phyloP scores from a whole-genome alignment of 1,140 invertebrate genomes.

The Sitobion miscanthi region DNA sequence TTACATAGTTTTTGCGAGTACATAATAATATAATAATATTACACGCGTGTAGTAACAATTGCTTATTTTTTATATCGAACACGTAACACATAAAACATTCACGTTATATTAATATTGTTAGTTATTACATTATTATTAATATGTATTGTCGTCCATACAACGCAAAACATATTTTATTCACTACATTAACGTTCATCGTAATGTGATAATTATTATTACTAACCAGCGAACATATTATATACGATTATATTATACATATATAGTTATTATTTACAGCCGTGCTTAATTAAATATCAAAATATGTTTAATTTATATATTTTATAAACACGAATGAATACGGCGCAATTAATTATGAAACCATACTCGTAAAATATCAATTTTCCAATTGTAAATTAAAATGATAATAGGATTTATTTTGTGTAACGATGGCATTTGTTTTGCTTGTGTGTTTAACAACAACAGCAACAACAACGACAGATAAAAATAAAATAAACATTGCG shows the following conservation, averaged over 20 bases:
- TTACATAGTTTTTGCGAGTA: not conserved
- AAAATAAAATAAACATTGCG: not conserved
- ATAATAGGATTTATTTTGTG: constrained; percentile 37
- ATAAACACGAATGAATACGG: not conserved
- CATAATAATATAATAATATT: not conserved
- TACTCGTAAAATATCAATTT: constrained; percentile 22
- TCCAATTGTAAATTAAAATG: constrained; percentile 26
- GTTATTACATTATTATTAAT: not conserved
- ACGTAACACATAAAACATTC: not conserved
- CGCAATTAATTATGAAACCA: constrained; percentile 21
- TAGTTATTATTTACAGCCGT: not conserved
- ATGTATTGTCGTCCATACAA: not conserved
- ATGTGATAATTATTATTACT: not conserved
- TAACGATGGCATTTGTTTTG: not conserved
- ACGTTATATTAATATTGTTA: not conserved
- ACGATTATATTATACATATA: not conserved
- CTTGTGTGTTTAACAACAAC: not conserved
- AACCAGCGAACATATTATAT: not conserved
- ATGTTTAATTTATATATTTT: constrained; percentile 4
- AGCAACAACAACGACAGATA: not conserved
- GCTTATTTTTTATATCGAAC: not conserved
- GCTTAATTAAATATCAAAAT: constrained; percentile 12
- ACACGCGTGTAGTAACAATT: not conserved
- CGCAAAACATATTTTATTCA: constrained; percentile 7
- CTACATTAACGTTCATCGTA: not conserved